Evolutionary conservation across 1,140 invertebrate species (phyloP), one percentile per base, ranked within the genome.

Genomic region (Pteromalus puparum): DNA sequence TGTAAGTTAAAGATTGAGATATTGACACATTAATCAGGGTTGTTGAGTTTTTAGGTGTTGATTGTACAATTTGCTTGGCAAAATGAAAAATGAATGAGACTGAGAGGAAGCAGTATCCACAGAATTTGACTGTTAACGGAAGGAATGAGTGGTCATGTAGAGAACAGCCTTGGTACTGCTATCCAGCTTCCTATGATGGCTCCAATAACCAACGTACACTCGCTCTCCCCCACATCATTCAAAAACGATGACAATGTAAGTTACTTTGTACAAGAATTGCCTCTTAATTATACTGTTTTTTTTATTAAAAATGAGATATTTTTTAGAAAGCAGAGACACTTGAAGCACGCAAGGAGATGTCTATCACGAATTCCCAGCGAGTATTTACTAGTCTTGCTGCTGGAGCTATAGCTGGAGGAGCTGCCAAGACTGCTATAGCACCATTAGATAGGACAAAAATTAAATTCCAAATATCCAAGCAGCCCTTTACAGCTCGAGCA

Each of bases 361-460:
- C 7, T 26, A 90, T 93, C 75, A 91, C 92, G 18, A 95, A 95
- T 86, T 87, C 92, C 18, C 90, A 94, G 83, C 89, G 93, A 83
- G 95, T 97, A 72, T 89, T 95, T 83, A 96, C 96, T 42, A 97
- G 96, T 89, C 93, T 97, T 87, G 88, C 95, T 28, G 95, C 97
- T 1, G 98, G 98, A 42, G 98, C 97, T 3, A 92, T 95, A 30
- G 98, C 98, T n/a, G 99, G 99, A 6, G 98, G 97, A 28, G 87
- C 99, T 10, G 99, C 99, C 5, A 99, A 99, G 94, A 99, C 98
- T 0, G 95, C 95, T 15, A 99, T 99, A 88, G 99, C 99, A 3
- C 99, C 99, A 2, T 93, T 99, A 24, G 99, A 99, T 94, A 94
- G 99, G 83, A 98, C 98, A 80, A 99, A 99, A 95, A 99, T 99